A percentile compares a stretch with the other conserved stretches of the same genome.
phyloP scores from a whole-genome alignment of 2,113 vertebrate species.

The Ochotona princeps region DNA sequence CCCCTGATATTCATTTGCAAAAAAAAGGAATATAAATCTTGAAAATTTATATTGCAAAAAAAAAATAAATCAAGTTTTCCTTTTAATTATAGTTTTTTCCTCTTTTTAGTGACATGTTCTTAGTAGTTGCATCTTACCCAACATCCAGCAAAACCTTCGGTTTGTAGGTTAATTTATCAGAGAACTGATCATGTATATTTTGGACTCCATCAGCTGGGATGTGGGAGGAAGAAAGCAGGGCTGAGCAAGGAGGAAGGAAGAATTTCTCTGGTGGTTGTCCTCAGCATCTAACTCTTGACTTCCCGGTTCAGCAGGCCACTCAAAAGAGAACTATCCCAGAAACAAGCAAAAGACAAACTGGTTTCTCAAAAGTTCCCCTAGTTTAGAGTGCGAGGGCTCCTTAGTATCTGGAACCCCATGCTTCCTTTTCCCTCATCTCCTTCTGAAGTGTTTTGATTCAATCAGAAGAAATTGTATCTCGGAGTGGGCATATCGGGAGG shows the following conservation, averaged over 20 bases:
- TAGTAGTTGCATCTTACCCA: background rate
- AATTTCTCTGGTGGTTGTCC: background rate
- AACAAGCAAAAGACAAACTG: constrained; percentile 23
- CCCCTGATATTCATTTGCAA: background rate
- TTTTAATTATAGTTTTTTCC: background rate
- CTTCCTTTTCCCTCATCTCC: background rate
- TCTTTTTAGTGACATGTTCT: background rate
- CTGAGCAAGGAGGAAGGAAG: background rate
- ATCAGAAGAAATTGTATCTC: background rate
- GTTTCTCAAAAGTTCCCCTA: background rate
- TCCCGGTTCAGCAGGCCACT: background rate
- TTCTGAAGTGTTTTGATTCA: background rate
- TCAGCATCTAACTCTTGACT: background rate
- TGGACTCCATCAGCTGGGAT: background rate
- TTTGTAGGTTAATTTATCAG: constrained; percentile 11
- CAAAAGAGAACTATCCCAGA: background rate
- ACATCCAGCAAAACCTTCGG: background rate
- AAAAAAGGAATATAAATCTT: background rate
- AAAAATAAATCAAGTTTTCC: constrained; percentile 2
- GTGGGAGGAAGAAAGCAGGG: background rate
- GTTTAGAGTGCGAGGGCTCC: background rate
- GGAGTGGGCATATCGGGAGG: too few species aligned
- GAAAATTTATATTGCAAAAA: background rate
- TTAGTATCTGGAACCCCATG: background rate
- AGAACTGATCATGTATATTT: background rate